Conservation (phyloP, 2,797 vertebrate species). For the Typhlichthys eigenmanni region DNA sequence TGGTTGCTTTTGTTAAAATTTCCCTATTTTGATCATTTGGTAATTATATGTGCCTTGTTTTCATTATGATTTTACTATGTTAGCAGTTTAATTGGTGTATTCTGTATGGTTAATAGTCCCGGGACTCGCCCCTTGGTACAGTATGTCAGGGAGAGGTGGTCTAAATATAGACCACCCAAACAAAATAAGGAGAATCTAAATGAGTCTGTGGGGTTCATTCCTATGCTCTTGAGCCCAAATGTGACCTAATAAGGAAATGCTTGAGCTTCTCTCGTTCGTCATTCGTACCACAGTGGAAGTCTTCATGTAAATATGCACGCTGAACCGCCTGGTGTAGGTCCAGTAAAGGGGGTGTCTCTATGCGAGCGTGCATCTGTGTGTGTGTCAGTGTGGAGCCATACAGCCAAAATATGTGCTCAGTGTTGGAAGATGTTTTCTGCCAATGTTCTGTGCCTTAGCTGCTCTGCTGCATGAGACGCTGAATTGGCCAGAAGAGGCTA, state of each 20-base stretch:
- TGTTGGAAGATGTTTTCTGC: constrained; percentile 51
- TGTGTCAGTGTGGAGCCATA: constrained; percentile 43
- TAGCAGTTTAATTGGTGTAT: not conserved
- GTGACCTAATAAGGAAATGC: constrained; percentile 9
- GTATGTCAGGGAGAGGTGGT: not conserved
- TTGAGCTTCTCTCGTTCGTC: constrained; percentile 17
- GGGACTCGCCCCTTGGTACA: not conserved
- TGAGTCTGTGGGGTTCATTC: not conserved
- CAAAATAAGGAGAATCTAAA: constrained; percentile 2
- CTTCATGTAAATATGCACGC: constrained; percentile 43
- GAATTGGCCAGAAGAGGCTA: constrained; percentile 17
- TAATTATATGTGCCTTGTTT: not conserved
- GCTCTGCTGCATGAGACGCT: constrained; percentile 30
- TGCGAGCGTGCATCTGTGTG: constrained; percentile 1
- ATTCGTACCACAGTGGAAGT: constrained; percentile 29
- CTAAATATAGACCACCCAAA: not conserved
- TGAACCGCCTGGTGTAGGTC: constrained; percentile 38
- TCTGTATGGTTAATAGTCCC: not conserved
- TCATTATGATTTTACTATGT: not conserved
- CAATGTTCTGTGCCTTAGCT: constrained; percentile 13
- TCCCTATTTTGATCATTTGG: not conserved
- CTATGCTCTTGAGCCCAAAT: not conserved
- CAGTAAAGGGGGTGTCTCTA: constrained; percentile 34
- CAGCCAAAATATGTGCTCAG: constrained; percentile 59
- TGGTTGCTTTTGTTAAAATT: not conserved